Evolutionary conservation across 2,888 invertebrate genomes (phyloP).

Genomic region (Coleophora deauratella): DNA sequence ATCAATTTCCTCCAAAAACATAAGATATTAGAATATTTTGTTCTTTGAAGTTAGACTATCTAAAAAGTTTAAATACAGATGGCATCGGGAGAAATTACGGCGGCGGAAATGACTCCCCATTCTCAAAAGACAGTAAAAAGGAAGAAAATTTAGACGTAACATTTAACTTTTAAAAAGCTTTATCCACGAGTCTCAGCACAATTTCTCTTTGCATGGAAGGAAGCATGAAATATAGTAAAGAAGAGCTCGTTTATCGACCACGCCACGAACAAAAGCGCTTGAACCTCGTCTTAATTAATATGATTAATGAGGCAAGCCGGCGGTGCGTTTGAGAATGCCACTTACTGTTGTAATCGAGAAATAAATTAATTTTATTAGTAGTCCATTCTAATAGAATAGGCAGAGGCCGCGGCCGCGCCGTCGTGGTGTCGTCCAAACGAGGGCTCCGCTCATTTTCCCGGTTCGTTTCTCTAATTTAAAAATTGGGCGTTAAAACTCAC

Average conservation of each 20-base stretch:
- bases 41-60: no score
- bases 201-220: no score
- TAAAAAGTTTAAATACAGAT: no score
- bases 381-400: slow-evolving; percentile 66
- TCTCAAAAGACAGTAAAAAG: no score
- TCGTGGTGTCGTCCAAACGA: slow-evolving; percentile 22
- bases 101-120: no score
- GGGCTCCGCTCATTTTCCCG: slow-evolving; percentile 39
- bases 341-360: slow-evolving; percentile 68
- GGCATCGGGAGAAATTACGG: no score
- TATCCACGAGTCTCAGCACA: no score
- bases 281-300: slow-evolving; percentile 70
- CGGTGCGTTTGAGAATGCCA: slow-evolving; percentile 63
- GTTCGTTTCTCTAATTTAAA: slow-evolving; percentile 61
- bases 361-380: slow-evolving; percentile 72
- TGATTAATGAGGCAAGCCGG: slow-evolving; percentile 63
- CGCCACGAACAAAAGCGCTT: slow-evolving; percentile 63
- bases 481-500: slow-evolving; percentile 65
- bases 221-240: neutral
- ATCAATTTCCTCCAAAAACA: no score
- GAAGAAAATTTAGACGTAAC: no score
- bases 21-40: no score
- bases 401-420: slow-evolving; percentile 18
- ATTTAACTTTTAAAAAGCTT: no score
- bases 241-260: slow-evolving; percentile 40